These are phyloP conservation scores for Xylota sylvarum DNA, from an alignment of 2,888 invertebrate genomes.

Conservation along the genomic window DNA sequence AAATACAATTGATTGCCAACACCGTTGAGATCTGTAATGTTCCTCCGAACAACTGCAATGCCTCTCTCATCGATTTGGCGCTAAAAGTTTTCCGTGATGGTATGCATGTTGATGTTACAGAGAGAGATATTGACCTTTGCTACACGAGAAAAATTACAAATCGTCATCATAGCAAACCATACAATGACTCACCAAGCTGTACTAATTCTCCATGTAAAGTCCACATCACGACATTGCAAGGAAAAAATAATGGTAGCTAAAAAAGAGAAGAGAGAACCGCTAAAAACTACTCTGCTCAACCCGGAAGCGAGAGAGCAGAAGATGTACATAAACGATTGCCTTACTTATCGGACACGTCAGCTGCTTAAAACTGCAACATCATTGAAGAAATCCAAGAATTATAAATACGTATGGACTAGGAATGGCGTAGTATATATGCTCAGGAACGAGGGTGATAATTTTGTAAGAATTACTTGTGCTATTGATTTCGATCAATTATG, in stretches of 20 bases:
- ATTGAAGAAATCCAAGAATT: constrained; percentile 17
- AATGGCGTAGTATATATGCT: constrained; percentile 42
- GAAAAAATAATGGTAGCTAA: constrained; percentile 40
- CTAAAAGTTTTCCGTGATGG: constrained; percentile 43
- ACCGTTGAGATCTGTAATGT: constrained; percentile 22
- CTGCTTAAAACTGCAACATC: background rate
- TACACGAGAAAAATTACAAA: constrained; percentile 29
- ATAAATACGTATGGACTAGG: constrained; percentile 38
- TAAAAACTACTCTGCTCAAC: constrained; percentile 23
- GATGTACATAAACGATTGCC: constrained; percentile 18
- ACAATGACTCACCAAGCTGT: constrained; percentile 3
- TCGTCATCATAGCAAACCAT: constrained; percentile 12
- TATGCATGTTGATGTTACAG: constrained; percentile 33
- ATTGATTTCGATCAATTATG: too few species aligned
- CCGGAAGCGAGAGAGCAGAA: constrained; percentile 21
- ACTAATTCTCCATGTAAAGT: constrained; percentile 30
- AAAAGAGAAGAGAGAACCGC: constrained; percentile 15
- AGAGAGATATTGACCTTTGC: constrained; percentile 41
- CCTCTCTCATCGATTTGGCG: constrained; percentile 32
- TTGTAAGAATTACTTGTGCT: background rate
- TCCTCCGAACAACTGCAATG: constrained; percentile 1
- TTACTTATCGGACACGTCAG: constrained; percentile 23
- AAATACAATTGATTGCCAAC: constrained; percentile 18
- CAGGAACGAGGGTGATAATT: constrained; percentile 32
- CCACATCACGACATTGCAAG: constrained; percentile 36